Percentiles rank a stretch among this genome's conserved stretches.
These are phyloP conservation scores for Myotis findleyi DNA, from an alignment of 2,797 vertebrate genomes.

Conservation along the genomic window DNA sequence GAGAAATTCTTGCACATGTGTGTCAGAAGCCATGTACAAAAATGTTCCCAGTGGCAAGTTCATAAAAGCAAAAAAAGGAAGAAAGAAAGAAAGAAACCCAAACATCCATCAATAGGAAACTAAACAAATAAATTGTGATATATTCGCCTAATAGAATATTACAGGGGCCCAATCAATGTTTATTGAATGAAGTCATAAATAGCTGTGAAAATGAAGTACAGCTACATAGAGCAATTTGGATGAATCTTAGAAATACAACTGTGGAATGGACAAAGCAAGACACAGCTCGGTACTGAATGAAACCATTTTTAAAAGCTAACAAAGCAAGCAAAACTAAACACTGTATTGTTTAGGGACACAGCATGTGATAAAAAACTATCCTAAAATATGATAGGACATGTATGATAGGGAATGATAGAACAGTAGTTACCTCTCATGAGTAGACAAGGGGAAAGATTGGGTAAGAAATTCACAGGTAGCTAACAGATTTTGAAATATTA, in stretches of 20 bases:
- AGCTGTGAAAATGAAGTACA: conserved; percentile 45
- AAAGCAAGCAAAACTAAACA: neutral
- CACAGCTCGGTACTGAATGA: neutral
- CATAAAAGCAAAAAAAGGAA: neutral
- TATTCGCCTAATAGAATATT: conserved; percentile 63
- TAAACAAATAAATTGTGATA: conserved; percentile 58
- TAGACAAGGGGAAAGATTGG: neutral
- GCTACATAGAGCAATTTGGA: neutral
- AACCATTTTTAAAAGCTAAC: neutral
- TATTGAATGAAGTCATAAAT: conserved; percentile 62
- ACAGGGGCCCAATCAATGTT: conserved; percentile 45
- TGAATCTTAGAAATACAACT: conserved; percentile 37
- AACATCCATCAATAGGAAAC: conserved; percentile 35
- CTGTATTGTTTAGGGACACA: neutral
- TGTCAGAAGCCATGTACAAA: neutral
- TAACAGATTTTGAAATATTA: neutral
- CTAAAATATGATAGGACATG: neutral
- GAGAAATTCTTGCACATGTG: conserved; percentile 24
- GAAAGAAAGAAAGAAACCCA: neutral
- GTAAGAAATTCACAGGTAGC: neutral
- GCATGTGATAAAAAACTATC: neutral
- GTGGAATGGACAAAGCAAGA: conserved; percentile 12
- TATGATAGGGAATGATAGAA: neutral
- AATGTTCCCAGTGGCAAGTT: neutral
- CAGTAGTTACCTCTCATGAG: neutral